Percentiles rank a stretch among this genome's conserved stretches.
Conservation (phyloP, 2,113 vertebrate species). For the Anhinga rufa region DNA sequence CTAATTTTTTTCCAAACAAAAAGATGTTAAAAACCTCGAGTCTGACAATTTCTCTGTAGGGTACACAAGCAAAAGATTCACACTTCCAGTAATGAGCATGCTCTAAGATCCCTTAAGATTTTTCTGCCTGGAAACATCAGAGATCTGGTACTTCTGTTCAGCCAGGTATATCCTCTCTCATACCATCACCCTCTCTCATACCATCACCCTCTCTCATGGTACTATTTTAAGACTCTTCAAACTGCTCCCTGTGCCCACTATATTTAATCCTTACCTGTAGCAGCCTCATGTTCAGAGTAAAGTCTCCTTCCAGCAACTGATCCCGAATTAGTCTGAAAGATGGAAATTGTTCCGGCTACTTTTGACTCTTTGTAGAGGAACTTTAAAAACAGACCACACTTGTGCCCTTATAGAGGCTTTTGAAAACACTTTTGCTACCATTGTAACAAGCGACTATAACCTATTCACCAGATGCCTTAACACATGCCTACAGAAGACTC, state of each 20-base stretch:
- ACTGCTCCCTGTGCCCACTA: neutral
- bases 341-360: neutral
- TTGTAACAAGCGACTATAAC: neutral
- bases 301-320: conserved; percentile 90
- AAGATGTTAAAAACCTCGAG: neutral
- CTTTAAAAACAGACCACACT: neutral
- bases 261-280: conserved; percentile 81
- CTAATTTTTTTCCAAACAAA: neutral
- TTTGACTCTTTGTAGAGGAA: neutral
- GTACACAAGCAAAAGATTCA: neutral
- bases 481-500: neutral
- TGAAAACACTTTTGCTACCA: neutral
- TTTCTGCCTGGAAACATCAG: neutral
- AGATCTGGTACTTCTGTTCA: neutral
- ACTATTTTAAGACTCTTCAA: neutral
- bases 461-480: neutral
- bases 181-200: neutral
- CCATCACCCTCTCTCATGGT: neutral
- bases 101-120: neutral
- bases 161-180: neutral
- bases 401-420: neutral
- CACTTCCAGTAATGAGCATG: neutral
- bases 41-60: neutral
- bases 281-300: conserved; percentile 94
- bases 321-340: conserved; percentile 87